Percentiles rank a stretch among this genome's conserved stretches.
These are phyloP conservation scores for Pachycephala philippinensis DNA, from an alignment of 2,113 vertebrate genomes.

Conservation along the genomic window DNA sequence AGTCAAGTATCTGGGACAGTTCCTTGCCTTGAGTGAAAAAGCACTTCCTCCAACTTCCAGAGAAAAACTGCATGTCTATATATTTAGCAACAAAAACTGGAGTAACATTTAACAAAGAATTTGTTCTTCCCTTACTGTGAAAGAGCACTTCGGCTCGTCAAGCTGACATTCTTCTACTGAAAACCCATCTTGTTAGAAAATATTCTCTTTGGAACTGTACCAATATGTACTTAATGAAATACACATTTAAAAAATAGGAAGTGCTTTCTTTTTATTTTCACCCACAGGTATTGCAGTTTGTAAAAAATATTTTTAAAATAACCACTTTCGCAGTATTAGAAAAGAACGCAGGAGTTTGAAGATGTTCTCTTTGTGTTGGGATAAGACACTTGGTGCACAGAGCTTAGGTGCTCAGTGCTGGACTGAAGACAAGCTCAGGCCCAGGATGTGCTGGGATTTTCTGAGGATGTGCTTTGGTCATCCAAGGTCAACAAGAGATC, in stretches of 20 bases:
- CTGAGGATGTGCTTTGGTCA: background rate
- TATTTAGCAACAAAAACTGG: constrained; percentile 35
- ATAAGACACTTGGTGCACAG: background rate
- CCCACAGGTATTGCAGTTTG: background rate
- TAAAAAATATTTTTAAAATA: background rate
- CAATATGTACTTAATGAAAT: background rate
- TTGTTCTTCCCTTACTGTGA: background rate
- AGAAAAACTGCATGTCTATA: background rate
- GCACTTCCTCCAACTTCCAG: background rate
- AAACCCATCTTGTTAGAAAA: background rate
- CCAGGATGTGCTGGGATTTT: background rate
- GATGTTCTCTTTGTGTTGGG: background rate
- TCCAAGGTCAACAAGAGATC: background rate
- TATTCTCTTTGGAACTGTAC: background rate
- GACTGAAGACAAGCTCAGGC: background rate
- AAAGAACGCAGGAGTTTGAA: accelerated
- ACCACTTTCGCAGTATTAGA: background rate
- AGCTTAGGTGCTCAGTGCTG: background rate
- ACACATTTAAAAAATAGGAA: background rate
- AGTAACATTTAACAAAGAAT: background rate
- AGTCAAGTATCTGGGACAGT: constrained; percentile 23
- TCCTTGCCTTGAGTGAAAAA: constrained; percentile 9
- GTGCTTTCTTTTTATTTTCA: background rate
- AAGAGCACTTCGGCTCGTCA: background rate
- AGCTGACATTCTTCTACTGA: background rate